Evolutionary conservation across 1,140 invertebrate species (phyloP).

Genomic region (Sesamia nonagrioides): DNA sequence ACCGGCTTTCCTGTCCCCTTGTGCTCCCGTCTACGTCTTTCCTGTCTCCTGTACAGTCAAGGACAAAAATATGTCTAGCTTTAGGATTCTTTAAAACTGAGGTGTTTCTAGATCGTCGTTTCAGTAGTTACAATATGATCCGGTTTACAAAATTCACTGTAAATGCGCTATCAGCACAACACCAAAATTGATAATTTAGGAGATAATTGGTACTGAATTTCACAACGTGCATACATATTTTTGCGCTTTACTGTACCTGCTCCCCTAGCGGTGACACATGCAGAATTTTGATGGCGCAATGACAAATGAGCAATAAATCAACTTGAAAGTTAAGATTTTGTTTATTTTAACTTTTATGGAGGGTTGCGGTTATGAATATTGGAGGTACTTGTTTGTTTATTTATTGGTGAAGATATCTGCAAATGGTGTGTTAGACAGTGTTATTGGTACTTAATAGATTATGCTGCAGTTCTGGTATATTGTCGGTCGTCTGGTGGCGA

Average conservation of each 20-base stretch:
- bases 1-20: constrained; percentile 58
- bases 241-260: background rate
- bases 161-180: background rate
- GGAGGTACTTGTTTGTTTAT: background rate
- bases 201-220: background rate
- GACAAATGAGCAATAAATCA: constrained; percentile 49
- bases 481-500: too few species aligned
- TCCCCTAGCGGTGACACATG: constrained; percentile 54
- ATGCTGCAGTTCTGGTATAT: too few species aligned
- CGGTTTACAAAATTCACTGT: too few species aligned
- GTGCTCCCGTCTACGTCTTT: constrained; percentile 30
- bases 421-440: background rate
- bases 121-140: too few species aligned
- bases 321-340: constrained; percentile 46
- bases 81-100: background rate
- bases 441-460: too few species aligned
- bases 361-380: constrained; percentile 24
- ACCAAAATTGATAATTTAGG: background rate
- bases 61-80: background rate
- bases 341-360: constrained; percentile 42
- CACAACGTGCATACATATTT: background rate
- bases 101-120: too few species aligned
- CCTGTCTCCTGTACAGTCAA: constrained; percentile 2
- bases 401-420: background rate
- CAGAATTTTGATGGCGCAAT: constrained; percentile 63